phyloP scores from a whole-genome alignment of 2,113 vertebrate genomes.

The Girardinichthys multiradiatus region DNA sequence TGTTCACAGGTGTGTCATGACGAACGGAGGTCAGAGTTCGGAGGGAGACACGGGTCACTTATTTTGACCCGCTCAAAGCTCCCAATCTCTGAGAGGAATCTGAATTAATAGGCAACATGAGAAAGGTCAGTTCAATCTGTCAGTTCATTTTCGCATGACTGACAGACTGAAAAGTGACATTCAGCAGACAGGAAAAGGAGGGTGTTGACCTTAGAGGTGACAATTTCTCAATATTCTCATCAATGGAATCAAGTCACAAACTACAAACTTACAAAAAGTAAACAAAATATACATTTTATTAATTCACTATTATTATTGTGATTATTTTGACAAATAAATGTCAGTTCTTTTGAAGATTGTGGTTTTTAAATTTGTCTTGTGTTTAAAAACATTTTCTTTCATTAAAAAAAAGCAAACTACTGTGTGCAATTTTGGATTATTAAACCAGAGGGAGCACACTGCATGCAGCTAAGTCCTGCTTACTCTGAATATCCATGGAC shows the following conservation, averaged over 20 bases:
- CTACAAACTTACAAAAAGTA: not conserved
- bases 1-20: slow-evolving; percentile 38
- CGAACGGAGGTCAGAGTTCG: slow-evolving; percentile 26
- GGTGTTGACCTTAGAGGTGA: not conserved
- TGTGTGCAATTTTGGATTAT: not conserved
- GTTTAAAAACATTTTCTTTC: slow-evolving; percentile 9
- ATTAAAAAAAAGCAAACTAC: slow-evolving; percentile 8
- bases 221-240: not conserved
- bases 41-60: slow-evolving; percentile 37
- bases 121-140: slow-evolving; percentile 29
- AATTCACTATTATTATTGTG: not conserved
- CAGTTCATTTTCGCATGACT: slow-evolving; percentile 1
- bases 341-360: no score
- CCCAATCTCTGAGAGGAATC: slow-evolving; percentile 26
- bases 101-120: slow-evolving; percentile 40
- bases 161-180: slow-evolving; percentile 9
- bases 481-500: slow-evolving; percentile 28
- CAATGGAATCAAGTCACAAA: not conserved
- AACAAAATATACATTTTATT: not conserved
- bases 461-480: slow-evolving; percentile 31
- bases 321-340: not conserved
- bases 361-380: not conserved
- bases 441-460: slow-evolving; percentile 24
- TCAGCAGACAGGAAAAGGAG: not conserved
- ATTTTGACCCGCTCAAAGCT: slow-evolving; percentile 33